Percentiles rank a stretch among this genome's conserved stretches.
Conservation (phyloP, 2,797 vertebrate species). For the Ceryle rudis region DNA sequence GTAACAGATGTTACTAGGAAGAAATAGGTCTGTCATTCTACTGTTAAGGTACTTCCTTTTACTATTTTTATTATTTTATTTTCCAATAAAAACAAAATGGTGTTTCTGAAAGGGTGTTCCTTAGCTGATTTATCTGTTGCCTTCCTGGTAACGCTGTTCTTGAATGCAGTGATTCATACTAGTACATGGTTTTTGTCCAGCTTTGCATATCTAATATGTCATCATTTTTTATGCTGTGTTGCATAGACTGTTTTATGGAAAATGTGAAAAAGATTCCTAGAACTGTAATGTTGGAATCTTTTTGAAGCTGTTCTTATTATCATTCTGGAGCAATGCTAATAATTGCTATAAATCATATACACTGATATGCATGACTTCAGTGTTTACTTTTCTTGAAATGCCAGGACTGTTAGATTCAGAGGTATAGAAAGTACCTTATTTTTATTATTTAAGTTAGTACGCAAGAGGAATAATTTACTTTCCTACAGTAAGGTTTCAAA, state of each 20-base stretch:
- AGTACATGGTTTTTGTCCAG: neutral
- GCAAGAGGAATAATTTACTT: neutral
- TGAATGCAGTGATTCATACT: neutral
- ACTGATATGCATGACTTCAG: neutral
- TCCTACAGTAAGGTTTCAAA: neutral
- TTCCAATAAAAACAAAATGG: neutral
- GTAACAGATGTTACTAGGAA: neutral
- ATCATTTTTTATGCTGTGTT: neutral
- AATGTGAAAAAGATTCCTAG: neutral
- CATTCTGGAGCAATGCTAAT: neutral
- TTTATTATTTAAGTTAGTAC: neutral
- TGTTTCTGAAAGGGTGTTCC: constrained; percentile 1
- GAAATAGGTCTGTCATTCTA: neutral
- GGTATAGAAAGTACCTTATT: neutral
- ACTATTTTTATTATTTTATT: constrained; percentile 19
- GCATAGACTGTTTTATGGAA: neutral
- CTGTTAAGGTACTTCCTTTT: neutral
- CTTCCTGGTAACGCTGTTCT: neutral
- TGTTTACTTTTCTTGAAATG: neutral
- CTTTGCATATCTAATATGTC: neutral
- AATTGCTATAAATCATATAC: neutral
- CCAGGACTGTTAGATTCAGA: neutral
- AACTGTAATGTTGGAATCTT: neutral
- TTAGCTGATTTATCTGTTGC: neutral
- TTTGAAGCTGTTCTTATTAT: neutral